phyloP scores from a whole-genome alignment of 2,888 invertebrate genomes.

The Fissipunctia ypsillon region DNA sequence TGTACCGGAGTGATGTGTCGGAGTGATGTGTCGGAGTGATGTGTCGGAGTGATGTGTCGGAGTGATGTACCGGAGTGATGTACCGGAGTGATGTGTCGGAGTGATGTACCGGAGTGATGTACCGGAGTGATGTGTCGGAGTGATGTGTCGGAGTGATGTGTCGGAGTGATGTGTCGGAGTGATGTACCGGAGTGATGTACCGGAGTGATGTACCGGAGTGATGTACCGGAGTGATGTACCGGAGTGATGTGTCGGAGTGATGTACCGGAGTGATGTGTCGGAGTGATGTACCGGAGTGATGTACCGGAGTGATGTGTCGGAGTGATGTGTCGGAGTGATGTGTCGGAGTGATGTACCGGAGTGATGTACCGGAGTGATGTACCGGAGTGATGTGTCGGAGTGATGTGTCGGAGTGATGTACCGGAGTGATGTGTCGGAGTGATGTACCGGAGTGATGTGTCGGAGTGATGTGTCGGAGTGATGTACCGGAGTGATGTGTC shows the following conservation, averaged over 20 bases:
- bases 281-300: neutral
- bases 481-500: neutral
- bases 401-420: no score
- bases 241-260: no score
- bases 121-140: neutral
- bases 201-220: neutral
- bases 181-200: neutral
- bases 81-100: neutral
- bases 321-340: neutral
- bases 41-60: neutral
- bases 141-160: no score
- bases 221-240: neutral
- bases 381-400: neutral
- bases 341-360: neutral
- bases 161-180: neutral
- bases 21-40: no score
- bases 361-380: constrained; percentile 6
- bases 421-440: neutral
- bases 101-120: no score
- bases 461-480: no score
- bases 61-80: neutral
- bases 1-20: neutral
- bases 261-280: neutral
- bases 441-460: neutral
- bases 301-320: no score